Conservation (phyloP, 2,888 invertebrate species). For the Adela reaumurella region DNA sequence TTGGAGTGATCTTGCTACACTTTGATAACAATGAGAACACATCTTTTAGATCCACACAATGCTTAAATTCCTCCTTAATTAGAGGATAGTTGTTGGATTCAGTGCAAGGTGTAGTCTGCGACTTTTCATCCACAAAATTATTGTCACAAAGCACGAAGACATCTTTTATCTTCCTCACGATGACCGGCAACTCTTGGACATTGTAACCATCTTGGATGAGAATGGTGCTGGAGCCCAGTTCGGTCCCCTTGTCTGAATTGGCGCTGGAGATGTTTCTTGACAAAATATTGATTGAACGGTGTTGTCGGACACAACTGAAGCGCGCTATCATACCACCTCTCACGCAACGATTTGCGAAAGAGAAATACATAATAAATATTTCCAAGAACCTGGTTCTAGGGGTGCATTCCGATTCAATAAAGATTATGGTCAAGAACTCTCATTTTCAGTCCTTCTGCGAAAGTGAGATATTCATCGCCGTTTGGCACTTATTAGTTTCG, state of each 20-base stretch:
- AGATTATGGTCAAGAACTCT: too few relatives aligned
- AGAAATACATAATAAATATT: background rate
- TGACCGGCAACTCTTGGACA: slow-evolving; percentile 65
- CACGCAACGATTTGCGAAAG: background rate
- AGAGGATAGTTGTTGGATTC: slow-evolving; percentile 34
- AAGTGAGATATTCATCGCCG: too few relatives aligned
- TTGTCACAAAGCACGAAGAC: slow-evolving; percentile 22
- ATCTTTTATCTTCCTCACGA: slow-evolving; percentile 52
- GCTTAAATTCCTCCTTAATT: slow-evolving; percentile 43
- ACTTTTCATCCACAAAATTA: slow-evolving; percentile 15
- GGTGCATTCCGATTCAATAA: too few relatives aligned
- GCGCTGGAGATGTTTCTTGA: background rate
- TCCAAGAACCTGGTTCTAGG: too few relatives aligned
- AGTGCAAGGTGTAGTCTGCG: slow-evolving; percentile 15
- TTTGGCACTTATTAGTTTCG: too few relatives aligned
- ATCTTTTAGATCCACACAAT: slow-evolving; percentile 38
- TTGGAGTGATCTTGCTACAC: slow-evolving; percentile 48
- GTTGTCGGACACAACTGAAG: slow-evolving; percentile 10
- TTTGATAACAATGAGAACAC: slow-evolving; percentile 44
- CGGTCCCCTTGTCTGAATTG: slow-evolving; percentile 16
- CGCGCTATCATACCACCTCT: background rate
- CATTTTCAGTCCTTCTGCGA: too few relatives aligned
- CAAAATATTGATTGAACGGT: background rate
- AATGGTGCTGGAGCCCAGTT: slow-evolving; percentile 46
- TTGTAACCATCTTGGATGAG: slow-evolving; percentile 64